A percentile compares a stretch with the other conserved stretches of the same genome.
Evolutionary conservation across 2,888 invertebrate species (phyloP).

Genomic region (Cecidostiba fungosa): DNA sequence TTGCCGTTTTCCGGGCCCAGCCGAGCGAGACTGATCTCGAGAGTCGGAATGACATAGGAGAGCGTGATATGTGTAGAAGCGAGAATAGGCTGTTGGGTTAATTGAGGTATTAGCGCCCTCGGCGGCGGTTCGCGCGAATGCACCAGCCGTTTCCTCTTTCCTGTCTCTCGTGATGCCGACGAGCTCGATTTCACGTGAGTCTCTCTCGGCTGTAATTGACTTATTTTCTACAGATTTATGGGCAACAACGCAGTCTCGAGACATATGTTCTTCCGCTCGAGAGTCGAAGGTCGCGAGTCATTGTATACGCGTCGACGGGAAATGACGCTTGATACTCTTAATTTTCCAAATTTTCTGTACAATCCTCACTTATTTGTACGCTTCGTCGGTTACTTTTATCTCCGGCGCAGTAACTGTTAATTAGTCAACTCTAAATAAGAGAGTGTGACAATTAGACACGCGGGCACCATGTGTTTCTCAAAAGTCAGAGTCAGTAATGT

Average conservation of each 20-base stretch:
- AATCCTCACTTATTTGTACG: neutral
- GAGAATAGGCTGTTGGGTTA: slow-evolving; percentile 55
- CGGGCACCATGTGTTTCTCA: neutral
- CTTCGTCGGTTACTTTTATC: neutral
- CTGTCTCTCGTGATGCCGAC: slow-evolving; percentile 16
- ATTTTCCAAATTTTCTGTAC: slow-evolving; percentile 2
- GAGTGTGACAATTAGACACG: neutral
- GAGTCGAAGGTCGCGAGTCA: slow-evolving; percentile 25
- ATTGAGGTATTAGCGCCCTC: slow-evolving; percentile 69
- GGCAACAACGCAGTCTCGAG: neutral
- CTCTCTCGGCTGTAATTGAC: slow-evolving; percentile 54
- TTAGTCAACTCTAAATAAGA: slow-evolving; percentile 18
- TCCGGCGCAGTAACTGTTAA: neutral
- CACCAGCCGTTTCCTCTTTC: slow-evolving; percentile 50
- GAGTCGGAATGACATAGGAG: slow-evolving; percentile 35
- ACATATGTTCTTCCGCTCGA: slow-evolving; percentile 12
- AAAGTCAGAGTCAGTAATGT: neutral
- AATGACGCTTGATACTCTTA: slow-evolving; percentile 36
- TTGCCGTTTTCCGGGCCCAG: slow-evolving; percentile 33
- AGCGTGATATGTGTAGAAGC: neutral
- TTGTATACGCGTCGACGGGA: slow-evolving; percentile 47
- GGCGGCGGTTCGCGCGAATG: slow-evolving; percentile 35
- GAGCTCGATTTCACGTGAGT: slow-evolving; percentile 62
- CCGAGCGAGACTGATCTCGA: slow-evolving; percentile 44
- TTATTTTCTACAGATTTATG: slow-evolving; percentile 58